Conservation (phyloP, 2,888 invertebrate species). For the Cephus pygmeus region DNA sequence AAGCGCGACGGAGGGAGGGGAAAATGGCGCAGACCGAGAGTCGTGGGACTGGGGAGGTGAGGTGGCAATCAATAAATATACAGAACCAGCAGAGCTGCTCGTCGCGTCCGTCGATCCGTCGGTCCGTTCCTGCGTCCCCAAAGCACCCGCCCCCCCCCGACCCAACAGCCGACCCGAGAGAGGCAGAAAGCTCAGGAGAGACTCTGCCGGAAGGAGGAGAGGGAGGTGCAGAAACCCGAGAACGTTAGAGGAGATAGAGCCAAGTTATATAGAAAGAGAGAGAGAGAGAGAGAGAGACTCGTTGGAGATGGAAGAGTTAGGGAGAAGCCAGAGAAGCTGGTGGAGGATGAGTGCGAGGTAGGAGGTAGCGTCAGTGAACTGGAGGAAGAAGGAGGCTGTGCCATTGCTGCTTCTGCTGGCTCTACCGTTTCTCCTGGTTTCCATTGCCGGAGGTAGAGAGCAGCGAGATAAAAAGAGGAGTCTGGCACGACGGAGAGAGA, state of each 20-base stretch:
- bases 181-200: conserved; percentile 23
- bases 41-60: conserved; percentile 45
- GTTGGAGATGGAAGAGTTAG: conserved; percentile 11
- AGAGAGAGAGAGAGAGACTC: no score
- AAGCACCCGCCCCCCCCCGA: conserved; percentile 30
- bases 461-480: no score
- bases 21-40: conserved; percentile 47
- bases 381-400: conserved; percentile 58
- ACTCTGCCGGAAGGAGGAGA: not conserved
- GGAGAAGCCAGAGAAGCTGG: conserved; percentile 11
- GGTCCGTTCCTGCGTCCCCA: conserved; percentile 50
- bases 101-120: conserved; percentile 40
- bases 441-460: no score
- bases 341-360: not conserved
- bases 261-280: conserved; percentile 1
- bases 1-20: conserved; percentile 28
- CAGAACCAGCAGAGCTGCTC: conserved; percentile 52
- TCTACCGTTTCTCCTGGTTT: conserved; percentile 67
- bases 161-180: conserved; percentile 26
- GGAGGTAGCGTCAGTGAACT: conserved; percentile 68
- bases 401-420: conserved; percentile 14
- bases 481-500: conserved; percentile 72
- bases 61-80: conserved; percentile 66
- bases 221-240: conserved; percentile 17
- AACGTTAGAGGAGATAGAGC: conserved; percentile 3